phyloP scores from a whole-genome alignment of 2,113 vertebrate species.

The Bubo scandiacus region DNA sequence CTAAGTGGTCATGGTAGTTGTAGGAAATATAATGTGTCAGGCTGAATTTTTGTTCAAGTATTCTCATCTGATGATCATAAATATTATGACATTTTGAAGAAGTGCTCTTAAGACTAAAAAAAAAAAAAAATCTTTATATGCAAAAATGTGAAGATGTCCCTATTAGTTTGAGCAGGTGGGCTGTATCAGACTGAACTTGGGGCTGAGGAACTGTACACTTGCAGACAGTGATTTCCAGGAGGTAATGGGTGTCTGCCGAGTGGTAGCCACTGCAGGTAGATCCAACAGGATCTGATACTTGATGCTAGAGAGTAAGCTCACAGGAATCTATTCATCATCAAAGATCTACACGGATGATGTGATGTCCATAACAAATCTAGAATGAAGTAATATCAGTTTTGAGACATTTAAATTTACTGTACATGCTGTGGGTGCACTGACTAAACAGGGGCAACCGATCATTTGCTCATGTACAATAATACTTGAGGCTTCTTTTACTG shows the following conservation, averaged over 20 bases:
- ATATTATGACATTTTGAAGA: constrained; percentile 59
- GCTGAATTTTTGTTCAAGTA: constrained; percentile 22
- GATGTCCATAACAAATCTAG: neutral
- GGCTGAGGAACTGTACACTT: neutral
- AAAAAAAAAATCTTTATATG: neutral
- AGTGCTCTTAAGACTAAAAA: constrained; percentile 4
- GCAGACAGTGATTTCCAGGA: neutral
- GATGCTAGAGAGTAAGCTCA: neutral
- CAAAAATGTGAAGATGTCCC: neutral
- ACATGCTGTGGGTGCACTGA: rapidly evolving
- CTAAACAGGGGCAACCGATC: neutral
- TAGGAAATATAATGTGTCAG: neutral
- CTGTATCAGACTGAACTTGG: neutral
- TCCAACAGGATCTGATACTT: neutral
- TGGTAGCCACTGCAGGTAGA: neutral
- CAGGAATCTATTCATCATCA: neutral
- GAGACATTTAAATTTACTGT: neutral
- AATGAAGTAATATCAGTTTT: neutral
- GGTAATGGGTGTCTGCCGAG: neutral
- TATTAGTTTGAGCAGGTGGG: neutral
- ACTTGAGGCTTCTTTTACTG: neutral
- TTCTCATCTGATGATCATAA: constrained; percentile 35
- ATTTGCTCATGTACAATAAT: neutral
- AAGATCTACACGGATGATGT: neutral
- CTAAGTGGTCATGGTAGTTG: constrained; percentile 4